Percentiles rank a stretch among this genome's conserved stretches.
Evolutionary conservation across 2,113 vertebrate genomes (phyloP).

Genomic region (Myanophis thanlyinensis): DNA sequence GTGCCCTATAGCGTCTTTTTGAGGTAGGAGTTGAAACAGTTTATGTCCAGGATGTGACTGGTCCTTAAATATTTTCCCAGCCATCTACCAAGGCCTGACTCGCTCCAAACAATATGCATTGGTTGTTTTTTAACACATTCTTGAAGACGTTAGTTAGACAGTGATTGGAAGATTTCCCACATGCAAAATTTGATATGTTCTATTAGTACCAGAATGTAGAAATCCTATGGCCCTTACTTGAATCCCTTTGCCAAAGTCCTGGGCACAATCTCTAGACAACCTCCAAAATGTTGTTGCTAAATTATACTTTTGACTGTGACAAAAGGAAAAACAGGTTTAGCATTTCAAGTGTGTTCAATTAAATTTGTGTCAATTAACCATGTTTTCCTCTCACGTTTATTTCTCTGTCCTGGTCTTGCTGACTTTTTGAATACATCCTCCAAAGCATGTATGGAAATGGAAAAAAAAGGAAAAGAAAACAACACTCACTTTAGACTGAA

Average conservation of each 20-base stretch:
- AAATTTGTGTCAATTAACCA: background rate
- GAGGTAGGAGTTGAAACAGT: too few species aligned
- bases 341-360: background rate
- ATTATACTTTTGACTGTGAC: background rate
- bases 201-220: background rate
- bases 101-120: too few species aligned
- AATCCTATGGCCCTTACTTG: background rate
- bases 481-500: background rate
- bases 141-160: too few species aligned
- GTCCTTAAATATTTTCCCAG: too few species aligned
- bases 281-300: background rate
- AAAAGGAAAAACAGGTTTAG: background rate
- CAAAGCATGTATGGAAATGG: background rate
- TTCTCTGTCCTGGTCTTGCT: background rate
- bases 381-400: background rate
- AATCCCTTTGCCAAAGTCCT: background rate
- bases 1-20: too few species aligned
- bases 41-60: too few species aligned
- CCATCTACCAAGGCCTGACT: background rate
- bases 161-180: background rate
- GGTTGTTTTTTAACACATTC: background rate
- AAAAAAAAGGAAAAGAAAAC: background rate
- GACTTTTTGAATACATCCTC: background rate
- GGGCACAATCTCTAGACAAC: background rate
- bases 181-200: background rate